Conservation (phyloP, 2,113 vertebrate genomes). For the Ploceus nigricollis region DNA sequence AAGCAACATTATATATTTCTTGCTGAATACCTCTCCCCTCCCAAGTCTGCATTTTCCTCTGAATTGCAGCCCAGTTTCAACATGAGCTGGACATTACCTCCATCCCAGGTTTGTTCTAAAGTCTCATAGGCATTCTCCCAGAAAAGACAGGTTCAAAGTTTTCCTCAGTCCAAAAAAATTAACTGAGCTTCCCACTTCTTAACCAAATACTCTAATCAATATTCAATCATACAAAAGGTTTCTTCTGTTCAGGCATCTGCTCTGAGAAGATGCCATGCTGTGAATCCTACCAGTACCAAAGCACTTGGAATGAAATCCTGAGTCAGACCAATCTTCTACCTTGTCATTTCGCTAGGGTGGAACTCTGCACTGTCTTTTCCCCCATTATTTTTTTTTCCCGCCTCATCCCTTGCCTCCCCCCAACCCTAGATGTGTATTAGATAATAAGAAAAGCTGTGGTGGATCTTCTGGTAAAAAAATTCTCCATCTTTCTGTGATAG, state of each 20-base stretch:
- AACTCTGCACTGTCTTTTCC: neutral
- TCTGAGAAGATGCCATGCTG: neutral
- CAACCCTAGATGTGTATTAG: neutral
- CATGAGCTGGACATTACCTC: accelerated
- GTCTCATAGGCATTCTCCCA: neutral
- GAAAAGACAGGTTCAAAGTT: neutral
- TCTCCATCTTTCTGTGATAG: neutral
- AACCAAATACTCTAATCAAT: neutral
- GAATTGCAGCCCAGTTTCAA: neutral
- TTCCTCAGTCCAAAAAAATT: neutral
- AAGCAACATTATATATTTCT: neutral
- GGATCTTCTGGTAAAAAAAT: neutral
- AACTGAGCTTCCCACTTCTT: neutral
- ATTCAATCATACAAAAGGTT: neutral
- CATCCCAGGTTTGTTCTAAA: neutral
- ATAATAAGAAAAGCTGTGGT: neutral
- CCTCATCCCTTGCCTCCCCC: neutral
- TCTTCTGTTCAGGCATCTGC: neutral
- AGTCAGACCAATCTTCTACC: neutral
- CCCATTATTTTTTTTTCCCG: accelerated
- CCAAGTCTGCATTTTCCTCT: neutral
- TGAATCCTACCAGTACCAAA: neutral
- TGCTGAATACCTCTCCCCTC: neutral
- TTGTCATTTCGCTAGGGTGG: neutral
- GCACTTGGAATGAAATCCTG: neutral